phyloP scores from a whole-genome alignment of 2,888 invertebrate species.

The Xylophagus ater region DNA sequence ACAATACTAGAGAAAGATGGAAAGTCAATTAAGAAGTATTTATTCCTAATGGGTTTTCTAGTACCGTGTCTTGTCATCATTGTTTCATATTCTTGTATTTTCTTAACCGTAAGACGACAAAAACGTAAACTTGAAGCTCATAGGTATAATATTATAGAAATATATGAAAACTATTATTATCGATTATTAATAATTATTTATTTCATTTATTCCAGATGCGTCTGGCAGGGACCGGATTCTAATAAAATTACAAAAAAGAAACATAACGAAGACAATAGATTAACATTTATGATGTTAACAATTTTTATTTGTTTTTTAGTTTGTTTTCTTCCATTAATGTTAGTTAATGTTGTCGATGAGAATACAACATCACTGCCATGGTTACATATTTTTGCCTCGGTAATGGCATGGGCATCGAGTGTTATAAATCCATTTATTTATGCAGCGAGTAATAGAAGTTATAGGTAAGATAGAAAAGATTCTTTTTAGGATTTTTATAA shows the following conservation, averaged over 20 bases:
- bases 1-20: conserved; percentile 72
- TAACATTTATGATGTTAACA: conserved; percentile 76
- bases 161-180: background rate
- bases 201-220: conserved; percentile 2
- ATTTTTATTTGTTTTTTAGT: conserved; percentile 79
- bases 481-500: background rate
- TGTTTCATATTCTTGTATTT: conserved; percentile 76
- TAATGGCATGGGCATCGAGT: conserved; percentile 81
- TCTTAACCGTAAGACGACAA: conserved; percentile 64
- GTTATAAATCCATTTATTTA: conserved; percentile 86
- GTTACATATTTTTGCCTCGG: conserved; percentile 71
- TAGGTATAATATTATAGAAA: conserved; percentile 42
- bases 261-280: conserved; percentile 59
- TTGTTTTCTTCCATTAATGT: conserved; percentile 79
- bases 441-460: conserved; percentile 78
- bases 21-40: conserved; percentile 69
- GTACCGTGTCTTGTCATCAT: conserved; percentile 78
- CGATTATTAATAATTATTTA: background rate
- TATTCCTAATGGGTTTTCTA: conserved; percentile 73
- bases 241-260: too few relatives aligned
- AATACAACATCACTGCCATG: conserved; percentile 56
- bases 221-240: too few relatives aligned
- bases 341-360: conserved; percentile 80
- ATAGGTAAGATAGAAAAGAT: conserved; percentile 39
- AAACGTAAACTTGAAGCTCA: conserved; percentile 62